Evolutionary conservation across 2,888 invertebrate genomes (phyloP).

Genomic region (Diabrotica balteata): DNA sequence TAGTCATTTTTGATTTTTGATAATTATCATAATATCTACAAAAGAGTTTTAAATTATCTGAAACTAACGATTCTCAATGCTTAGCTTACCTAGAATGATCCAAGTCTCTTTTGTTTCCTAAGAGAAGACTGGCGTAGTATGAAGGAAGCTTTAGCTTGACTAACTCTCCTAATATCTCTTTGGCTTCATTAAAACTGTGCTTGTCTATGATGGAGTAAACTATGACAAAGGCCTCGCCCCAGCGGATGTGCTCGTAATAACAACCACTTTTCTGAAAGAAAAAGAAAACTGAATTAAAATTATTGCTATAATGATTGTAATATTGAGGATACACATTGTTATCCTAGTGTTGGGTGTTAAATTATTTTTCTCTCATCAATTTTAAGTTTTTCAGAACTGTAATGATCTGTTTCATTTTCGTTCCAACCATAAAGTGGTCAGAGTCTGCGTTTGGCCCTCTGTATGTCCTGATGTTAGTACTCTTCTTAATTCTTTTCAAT

Average conservation of each 20-base stretch:
- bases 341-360: background rate
- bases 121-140: constrained; percentile 77
- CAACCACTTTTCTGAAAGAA: constrained; percentile 74
- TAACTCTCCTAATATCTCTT: constrained; percentile 73
- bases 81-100: constrained; percentile 74
- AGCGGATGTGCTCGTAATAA: constrained; percentile 77
- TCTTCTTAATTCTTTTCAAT: too few relatives aligned
- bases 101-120: constrained; percentile 83
- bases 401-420: too few relatives aligned
- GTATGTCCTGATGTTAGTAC: too few relatives aligned
- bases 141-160: constrained; percentile 76
- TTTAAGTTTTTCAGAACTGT: too few relatives aligned
- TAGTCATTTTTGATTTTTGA: too few relatives aligned
- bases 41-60: too few relatives aligned
- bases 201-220: constrained; percentile 83
- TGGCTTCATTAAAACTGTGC: constrained; percentile 77
- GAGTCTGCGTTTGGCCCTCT: too few relatives aligned
- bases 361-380: background rate
- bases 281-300: constrained; percentile 26
- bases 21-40: too few relatives aligned
- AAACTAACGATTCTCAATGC: too few relatives aligned
- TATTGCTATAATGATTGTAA: too few relatives aligned
- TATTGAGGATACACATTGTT: too few relatives aligned
- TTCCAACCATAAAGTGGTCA: too few relatives aligned
- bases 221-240: constrained; percentile 84